A percentile compares a stretch with the other conserved stretches of the same genome.
Evolutionary conservation across 2,888 invertebrate species (phyloP).

Genomic region (Phortica magna): DNA sequence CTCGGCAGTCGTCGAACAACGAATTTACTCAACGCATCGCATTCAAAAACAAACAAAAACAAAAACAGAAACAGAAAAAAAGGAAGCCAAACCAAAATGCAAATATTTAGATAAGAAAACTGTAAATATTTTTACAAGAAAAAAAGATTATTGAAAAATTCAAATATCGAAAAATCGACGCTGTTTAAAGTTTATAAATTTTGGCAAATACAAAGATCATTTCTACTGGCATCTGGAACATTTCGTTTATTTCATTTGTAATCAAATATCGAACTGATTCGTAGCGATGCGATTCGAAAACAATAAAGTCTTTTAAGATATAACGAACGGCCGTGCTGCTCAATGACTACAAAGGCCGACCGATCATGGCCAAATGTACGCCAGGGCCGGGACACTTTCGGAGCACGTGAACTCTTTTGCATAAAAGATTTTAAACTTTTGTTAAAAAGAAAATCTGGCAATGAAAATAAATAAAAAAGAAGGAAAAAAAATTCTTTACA

Average conservation of each 20-base stretch:
- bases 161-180: constrained; percentile 5
- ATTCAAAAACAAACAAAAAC: background rate
- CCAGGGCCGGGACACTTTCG: background rate
- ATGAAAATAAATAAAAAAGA: constrained; percentile 23
- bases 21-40: constrained; percentile 9
- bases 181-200: constrained; percentile 64
- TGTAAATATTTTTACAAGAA: constrained; percentile 70
- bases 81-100: constrained; percentile 33
- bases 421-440: background rate
- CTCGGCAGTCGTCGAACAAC: background rate
- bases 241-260: constrained; percentile 71
- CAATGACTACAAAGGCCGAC: background rate
- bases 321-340: background rate
- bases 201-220: constrained; percentile 28
- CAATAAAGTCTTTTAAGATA: constrained; percentile 11
- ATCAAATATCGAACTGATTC: constrained; percentile 53
- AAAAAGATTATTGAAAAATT: constrained; percentile 14
- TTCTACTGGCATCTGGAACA: constrained; percentile 62
- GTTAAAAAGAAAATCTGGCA: background rate
- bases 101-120: constrained; percentile 66
- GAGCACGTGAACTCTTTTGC: constrained; percentile 25
- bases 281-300: background rate
- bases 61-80: background rate
- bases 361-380: constrained; percentile 1
- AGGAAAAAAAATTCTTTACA: background rate